Evolutionary conservation across 2,113 vertebrate genomes (phyloP).

Genomic region (Oxyruncus cristatus): DNA sequence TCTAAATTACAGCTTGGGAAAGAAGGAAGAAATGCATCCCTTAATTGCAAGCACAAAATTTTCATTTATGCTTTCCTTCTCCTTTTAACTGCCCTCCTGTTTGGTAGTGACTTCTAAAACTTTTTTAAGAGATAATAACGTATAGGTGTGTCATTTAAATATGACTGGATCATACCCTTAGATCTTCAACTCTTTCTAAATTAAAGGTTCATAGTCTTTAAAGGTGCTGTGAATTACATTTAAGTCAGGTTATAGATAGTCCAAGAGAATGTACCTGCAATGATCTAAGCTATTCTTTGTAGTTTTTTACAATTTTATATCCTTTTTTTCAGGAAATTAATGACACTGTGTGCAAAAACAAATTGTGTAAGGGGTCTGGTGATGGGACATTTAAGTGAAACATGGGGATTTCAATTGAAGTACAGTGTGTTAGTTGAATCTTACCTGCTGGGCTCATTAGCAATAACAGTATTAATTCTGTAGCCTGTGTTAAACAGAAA

Average conservation of each 20-base stretch:
- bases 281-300: not conserved
- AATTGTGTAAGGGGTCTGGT: not conserved
- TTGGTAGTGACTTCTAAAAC: not conserved
- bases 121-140: not conserved
- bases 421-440: not conserved
- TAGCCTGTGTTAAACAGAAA: not conserved
- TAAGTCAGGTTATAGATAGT: not conserved
- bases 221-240: not conserved
- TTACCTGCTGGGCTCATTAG: constrained; percentile 34
- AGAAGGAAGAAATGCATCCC: not conserved
- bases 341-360: not conserved
- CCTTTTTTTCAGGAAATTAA: not conserved
- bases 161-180: not conserved
- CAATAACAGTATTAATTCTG: not conserved
- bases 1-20: not conserved
- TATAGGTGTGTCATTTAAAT: not conserved
- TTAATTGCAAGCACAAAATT: not conserved
- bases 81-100: not conserved
- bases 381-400: constrained; percentile 9
- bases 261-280: not conserved
- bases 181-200: not conserved
- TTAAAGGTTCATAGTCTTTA: not conserved
- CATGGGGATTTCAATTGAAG: not conserved
- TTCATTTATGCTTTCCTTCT: not conserved
- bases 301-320: not conserved